These are phyloP conservation scores for Corvus hawaiiensis DNA, from an alignment of 2,113 vertebrate species.

Conservation along the genomic window DNA sequence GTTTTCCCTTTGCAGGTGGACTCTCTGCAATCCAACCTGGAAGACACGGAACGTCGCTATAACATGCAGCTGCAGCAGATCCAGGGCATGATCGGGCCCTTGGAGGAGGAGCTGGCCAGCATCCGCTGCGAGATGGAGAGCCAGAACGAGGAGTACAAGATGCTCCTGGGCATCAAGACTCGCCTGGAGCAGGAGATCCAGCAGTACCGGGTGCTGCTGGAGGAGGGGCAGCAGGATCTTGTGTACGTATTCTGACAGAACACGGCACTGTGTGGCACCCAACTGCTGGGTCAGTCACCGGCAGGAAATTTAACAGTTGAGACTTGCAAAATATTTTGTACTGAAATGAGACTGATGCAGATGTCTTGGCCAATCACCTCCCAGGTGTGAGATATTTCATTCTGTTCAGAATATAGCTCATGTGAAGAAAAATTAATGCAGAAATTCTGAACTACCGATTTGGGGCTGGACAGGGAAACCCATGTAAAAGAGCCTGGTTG, in stretches of 20 bases:
- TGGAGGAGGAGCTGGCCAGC: conserved; percentile 77
- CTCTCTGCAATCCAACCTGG: conserved; percentile 77
- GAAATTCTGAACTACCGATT: neutral
- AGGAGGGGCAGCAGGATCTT: conserved; percentile 58
- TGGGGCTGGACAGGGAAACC: neutral
- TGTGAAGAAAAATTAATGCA: neutral
- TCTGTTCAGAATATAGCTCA: neutral
- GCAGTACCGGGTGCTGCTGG: conserved; percentile 82
- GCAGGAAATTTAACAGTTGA: neutral
- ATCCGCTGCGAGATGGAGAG: conserved; percentile 74
- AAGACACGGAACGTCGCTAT: conserved; percentile 77
- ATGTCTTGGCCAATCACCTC: accelerated
- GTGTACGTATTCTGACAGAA: conserved; percentile 11
- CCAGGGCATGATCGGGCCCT: conserved; percentile 65
- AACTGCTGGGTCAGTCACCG: neutral
- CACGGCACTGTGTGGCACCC: neutral
- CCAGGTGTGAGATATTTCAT: neutral
- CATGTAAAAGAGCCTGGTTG: neutral
- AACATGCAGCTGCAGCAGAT: conserved; percentile 73
- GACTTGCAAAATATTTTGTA: neutral
- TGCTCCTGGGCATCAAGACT: conserved; percentile 83
- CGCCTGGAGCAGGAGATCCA: conserved; percentile 85
- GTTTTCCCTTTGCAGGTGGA: conserved; percentile 65
- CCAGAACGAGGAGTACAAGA: conserved; percentile 79
- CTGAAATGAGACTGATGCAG: neutral